Base-by-base conservation (phyloP, 1,140 invertebrate species). In the Goniozus legneri region DNA sequence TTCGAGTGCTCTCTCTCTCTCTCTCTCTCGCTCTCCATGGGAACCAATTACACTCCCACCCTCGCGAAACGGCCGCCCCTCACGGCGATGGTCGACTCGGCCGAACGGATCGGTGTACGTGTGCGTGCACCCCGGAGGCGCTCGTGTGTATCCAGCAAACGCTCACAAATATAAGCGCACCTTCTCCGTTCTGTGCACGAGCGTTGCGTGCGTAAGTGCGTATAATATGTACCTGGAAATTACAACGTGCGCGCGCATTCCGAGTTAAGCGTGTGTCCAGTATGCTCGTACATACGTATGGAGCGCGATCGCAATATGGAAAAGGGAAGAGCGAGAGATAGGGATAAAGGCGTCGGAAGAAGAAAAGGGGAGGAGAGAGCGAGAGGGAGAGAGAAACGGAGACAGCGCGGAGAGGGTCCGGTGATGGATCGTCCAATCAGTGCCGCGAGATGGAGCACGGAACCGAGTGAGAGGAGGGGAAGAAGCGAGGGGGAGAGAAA, bases 341-440 rank as follows among this genome's bases (percentile, higher is more conserved):
- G 49, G 43, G 48, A 54, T 49, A 47, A 44, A 57, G 54, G 44
- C 48, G 52, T 50, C 51, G 44, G 32, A 30, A 43, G 33, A 24
- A 32, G 12, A 2, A 13, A 20, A 36, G 31, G 42, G 45, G 49
- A 47, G 18, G 35, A 46, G 52, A 52, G n/a, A 20, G 46, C 38
- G 35, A 51, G 55, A 44, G 51, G 34, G 40, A 54, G 47, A 51
- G 58, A 64, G 53, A 51, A 54, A 44, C 50, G 34, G 40, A 54
- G 47, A 51, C 56, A 64, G 53, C 65, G 60, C 62, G 48, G 10
- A 57, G 49, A 59, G 52, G 56, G 53, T 35, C 44, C 60, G 54
- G 73, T 76, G 75, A 77, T 77, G 75, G 75, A 77, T 77, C 70
- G 74, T 75, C 75, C 75, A 77, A 77, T 77, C 75, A 77, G 74